Conservation (phyloP, 2,888 invertebrate species). For the Drosophila prostipennis region DNA sequence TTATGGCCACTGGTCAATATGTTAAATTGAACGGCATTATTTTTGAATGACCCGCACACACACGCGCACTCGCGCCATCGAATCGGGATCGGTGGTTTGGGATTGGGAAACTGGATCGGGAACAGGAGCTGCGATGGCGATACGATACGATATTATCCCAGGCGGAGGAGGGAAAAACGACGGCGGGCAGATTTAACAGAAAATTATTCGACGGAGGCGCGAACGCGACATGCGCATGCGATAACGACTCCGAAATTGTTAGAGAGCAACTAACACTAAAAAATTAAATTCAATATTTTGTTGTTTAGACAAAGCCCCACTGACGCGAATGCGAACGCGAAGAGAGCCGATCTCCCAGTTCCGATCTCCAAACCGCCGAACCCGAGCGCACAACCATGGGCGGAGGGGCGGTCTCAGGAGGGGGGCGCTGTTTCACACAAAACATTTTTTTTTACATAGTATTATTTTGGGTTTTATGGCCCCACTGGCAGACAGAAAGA, state of each 20-base stretch:
- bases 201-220: conserved; percentile 31
- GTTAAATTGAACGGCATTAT: conserved; percentile 53
- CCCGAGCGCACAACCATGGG: conserved; percentile 14
- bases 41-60: conserved; percentile 42
- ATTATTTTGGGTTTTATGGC: conserved; percentile 74
- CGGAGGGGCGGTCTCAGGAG: conserved; percentile 19
- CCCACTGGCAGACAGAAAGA: conserved; percentile 39
- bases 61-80: conserved; percentile 23
- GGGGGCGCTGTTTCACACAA: conserved; percentile 52
- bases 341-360: conserved; percentile 36
- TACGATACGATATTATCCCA: background rate
- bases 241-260: conserved; percentile 84
- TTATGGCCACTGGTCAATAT: conserved; percentile 54
- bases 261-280: conserved; percentile 83
- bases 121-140: background rate
- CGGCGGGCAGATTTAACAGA: conserved; percentile 11
- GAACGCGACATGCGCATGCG: conserved; percentile 81
- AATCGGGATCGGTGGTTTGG: conserved; percentile 13
- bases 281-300: conserved; percentile 83
- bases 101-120: conserved; percentile 5
- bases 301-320: conserved; percentile 79
- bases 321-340: conserved; percentile 32
- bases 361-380: conserved; percentile 17
- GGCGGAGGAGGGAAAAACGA: background rate
- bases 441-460: conserved; percentile 72